Conservation (phyloP, 1,140 invertebrate genomes). For the Anoplophora glabripennis region DNA sequence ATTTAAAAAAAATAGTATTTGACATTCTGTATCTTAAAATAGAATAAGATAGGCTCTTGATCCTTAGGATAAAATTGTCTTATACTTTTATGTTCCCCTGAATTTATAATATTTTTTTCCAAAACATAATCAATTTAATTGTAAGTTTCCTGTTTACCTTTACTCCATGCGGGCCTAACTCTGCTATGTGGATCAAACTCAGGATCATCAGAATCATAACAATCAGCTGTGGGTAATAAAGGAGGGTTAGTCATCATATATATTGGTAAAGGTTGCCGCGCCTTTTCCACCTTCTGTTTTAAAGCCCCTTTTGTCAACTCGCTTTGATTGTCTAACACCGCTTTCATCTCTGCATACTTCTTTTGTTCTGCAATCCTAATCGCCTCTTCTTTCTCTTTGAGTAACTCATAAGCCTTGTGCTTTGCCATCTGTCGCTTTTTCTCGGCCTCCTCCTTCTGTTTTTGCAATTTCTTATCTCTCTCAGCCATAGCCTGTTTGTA, state of each 20-base stretch:
- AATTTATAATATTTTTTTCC: too few relatives aligned
- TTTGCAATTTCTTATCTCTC: conserved; percentile 55
- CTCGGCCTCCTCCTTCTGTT: conserved; percentile 54
- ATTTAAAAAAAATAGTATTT: too few relatives aligned
- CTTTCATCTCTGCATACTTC: conserved; percentile 27
- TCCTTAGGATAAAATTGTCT: too few relatives aligned
- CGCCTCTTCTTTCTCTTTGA: conserved; percentile 45
- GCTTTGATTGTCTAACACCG: conserved; percentile 1
- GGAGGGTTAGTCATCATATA: conserved; percentile 51
- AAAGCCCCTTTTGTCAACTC: conserved; percentile 25
- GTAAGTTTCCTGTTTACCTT: conserved; percentile 16
- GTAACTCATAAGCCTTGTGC: conserved; percentile 42
- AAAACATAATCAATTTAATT: too few relatives aligned
- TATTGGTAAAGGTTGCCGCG: conserved; percentile 38
- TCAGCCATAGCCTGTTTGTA: conserved; percentile 52
- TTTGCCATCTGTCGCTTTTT: conserved; percentile 34
- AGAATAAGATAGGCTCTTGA: too few relatives aligned
- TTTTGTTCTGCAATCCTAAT: conserved; percentile 36
- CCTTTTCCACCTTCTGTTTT: conserved; percentile 34
- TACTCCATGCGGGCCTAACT: conserved; percentile 15
- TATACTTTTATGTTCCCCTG: too few relatives aligned
- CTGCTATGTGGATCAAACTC: conserved; percentile 7
- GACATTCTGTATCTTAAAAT: too few relatives aligned
- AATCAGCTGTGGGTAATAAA: conserved; percentile 54
- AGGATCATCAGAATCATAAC: conserved; percentile 52